A percentile compares a stretch with the other conserved stretches of the same genome.
Evolutionary conservation across 2,797 vertebrate genomes (phyloP).

Genomic region (Dermochelys coriacea): DNA sequence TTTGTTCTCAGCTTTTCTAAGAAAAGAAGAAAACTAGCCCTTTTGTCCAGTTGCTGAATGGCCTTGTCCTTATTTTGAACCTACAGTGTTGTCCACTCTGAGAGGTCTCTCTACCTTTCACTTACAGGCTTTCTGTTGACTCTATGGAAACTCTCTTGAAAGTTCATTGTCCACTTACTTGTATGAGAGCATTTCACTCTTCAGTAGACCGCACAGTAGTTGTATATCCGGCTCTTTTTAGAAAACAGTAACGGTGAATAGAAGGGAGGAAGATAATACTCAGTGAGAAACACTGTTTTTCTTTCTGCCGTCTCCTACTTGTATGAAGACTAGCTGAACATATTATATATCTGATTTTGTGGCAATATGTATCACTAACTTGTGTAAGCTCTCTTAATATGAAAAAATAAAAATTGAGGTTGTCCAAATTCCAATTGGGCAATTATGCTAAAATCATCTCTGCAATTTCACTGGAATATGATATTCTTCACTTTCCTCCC

Average conservation of each 20-base stretch:
- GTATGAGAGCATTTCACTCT: background rate
- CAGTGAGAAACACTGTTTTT: background rate
- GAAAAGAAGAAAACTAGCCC: background rate
- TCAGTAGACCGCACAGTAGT: background rate
- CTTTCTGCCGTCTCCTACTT: background rate
- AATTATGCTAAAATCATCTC: background rate
- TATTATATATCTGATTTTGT: background rate
- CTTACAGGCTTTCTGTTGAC: background rate
- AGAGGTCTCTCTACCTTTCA: background rate
- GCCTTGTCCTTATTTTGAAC: background rate
- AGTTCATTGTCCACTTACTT: background rate
- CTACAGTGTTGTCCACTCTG: background rate
- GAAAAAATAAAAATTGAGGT: background rate
- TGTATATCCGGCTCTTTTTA: background rate
- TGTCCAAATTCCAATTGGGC: background rate
- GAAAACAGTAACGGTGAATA: background rate
- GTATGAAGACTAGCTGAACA: background rate
- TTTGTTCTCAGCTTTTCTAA: background rate
- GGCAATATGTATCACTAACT: background rate
- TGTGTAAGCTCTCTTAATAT: background rate
- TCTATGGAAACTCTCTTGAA: background rate
- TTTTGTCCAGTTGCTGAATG: background rate
- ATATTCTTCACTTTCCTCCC: background rate
- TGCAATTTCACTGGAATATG: background rate
- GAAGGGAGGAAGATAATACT: background rate